These are phyloP conservation scores for Mus spretus DNA, from an alignment of 2,797 vertebrate species.

Conservation along the genomic window DNA sequence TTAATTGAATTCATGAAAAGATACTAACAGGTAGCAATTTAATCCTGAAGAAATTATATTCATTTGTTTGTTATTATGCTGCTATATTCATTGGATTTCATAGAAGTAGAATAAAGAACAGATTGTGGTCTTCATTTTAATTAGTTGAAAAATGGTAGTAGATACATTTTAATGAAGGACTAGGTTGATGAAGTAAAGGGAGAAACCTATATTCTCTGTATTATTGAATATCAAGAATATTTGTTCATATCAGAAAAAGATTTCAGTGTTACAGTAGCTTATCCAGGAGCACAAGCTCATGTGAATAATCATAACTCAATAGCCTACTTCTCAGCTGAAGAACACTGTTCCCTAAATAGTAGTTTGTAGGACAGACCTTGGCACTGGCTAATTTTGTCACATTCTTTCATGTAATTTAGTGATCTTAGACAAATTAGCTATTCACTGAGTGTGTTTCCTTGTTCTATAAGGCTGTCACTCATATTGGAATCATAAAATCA, in stretches of 20 bases:
- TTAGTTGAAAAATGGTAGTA: not conserved
- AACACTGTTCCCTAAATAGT: not conserved
- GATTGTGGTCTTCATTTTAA: constrained; percentile 28
- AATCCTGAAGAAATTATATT: constrained; percentile 55
- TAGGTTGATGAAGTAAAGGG: not conserved
- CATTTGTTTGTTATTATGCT: not conserved
- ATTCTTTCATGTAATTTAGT: not conserved
- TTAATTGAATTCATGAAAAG: constrained; percentile 54
- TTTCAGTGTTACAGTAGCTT: constrained; percentile 16
- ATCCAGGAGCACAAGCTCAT: not conserved
- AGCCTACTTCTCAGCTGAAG: not conserved
- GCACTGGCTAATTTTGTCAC: not conserved
- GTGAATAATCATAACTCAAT: constrained; percentile 16
- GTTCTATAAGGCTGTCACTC: not conserved
- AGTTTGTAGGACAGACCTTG: not conserved
- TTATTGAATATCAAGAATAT: constrained; percentile 24
- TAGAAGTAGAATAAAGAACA: constrained; percentile 2
- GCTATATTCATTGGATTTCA: not conserved
- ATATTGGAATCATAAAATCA: constrained; percentile 19
- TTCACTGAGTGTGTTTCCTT: not conserved
- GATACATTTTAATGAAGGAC: constrained; percentile 28
- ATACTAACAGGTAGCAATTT: not conserved
- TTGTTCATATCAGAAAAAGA: constrained; percentile 55
- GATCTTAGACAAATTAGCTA: not conserved
- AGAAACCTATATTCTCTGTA: not conserved